A percentile compares a stretch with the other conserved stretches of the same genome.
Conservation (phyloP, 2,888 invertebrate species). For the Cheilosia scutellata region DNA sequence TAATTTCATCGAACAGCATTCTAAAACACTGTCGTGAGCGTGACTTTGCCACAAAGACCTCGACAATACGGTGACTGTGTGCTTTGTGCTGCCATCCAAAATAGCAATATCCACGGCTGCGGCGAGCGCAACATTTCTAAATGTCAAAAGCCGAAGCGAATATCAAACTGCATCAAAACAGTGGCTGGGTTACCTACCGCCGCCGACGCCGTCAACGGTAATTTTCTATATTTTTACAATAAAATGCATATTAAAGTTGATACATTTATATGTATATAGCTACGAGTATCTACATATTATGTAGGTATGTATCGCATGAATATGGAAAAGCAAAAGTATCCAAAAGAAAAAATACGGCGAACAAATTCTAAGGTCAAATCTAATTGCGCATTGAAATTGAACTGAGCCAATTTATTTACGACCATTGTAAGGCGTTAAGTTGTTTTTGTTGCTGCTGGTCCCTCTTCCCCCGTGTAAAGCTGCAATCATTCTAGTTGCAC, state of each 20-base stretch:
- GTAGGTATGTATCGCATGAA: conserved; percentile 11
- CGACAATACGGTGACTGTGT: conserved; percentile 40
- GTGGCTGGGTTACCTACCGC: not conserved
- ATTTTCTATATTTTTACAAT: conserved; percentile 25
- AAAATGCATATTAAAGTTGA: not conserved
- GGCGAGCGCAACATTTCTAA: conserved; percentile 13
- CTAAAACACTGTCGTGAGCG: conserved; percentile 45
- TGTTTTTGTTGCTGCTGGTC: conserved; percentile 4
- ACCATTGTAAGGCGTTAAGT: conserved; percentile 38
- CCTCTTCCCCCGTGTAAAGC: too few species aligned
- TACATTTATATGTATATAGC: not conserved
- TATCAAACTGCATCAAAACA: conserved; percentile 26
- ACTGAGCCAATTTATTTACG: conserved; percentile 56
- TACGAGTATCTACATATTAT: not conserved
- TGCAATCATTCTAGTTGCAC: conserved; percentile 16
- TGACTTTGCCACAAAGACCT: conserved; percentile 53
- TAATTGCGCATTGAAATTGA: conserved; percentile 64
- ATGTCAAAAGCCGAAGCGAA: conserved; percentile 53
- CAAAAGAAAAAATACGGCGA: conserved; percentile 40
- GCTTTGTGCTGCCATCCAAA: conserved; percentile 43
- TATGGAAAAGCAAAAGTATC: conserved; percentile 32
- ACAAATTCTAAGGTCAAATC: conserved; percentile 67
- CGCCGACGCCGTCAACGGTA: not conserved
- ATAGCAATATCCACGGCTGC: conserved; percentile 26
- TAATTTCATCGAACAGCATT: conserved; percentile 46